These are phyloP conservation scores for Epizoanthus scotinus DNA, from an alignment of 92 coral and sea anemone genomes.

Conservation along the genomic window DNA sequence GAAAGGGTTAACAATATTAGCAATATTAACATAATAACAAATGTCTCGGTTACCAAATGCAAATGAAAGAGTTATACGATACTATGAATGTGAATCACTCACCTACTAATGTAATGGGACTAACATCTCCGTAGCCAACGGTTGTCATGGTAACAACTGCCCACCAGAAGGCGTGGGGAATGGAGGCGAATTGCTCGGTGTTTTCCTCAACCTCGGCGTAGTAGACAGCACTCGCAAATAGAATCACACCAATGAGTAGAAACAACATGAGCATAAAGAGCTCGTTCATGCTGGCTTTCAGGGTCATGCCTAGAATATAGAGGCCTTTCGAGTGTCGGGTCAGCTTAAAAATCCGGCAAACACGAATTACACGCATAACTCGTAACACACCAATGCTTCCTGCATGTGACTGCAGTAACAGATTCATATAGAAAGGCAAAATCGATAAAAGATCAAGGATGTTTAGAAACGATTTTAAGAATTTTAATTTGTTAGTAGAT, in stretches of 20 bases:
- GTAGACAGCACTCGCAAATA: slow-evolving; percentile 94
- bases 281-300: slow-evolving; percentile 89
- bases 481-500: slow-evolving; percentile 74
- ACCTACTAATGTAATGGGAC: slow-evolving; percentile 76
- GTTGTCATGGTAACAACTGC: slow-evolving; percentile 99
- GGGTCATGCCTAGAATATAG: slow-evolving; percentile 89
- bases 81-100: slow-evolving; percentile 13
- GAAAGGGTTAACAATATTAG: too few species aligned
- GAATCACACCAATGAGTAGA: slow-evolving; percentile 84
- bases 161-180: slow-evolving; percentile 99
- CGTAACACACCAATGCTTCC: slow-evolving; percentile 80
- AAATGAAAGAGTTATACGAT: neutral
- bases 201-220: slow-evolving; percentile 75
- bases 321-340: slow-evolving; percentile 96
- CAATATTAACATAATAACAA: too few species aligned
- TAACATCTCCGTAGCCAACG: slow-evolving; percentile 93
- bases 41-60: neutral
- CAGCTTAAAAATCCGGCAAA: slow-evolving; percentile 89
- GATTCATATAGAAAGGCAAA: slow-evolving; percentile 82
- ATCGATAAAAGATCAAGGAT: slow-evolving; percentile 87
- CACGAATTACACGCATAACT: slow-evolving; percentile 92
- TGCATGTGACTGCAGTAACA: slow-evolving; percentile 53
- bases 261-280: slow-evolving; percentile 89
- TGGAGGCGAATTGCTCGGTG: slow-evolving; percentile 60
- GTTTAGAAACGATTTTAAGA: slow-evolving; percentile 77